Evolutionary conservation across 2,797 vertebrate species (phyloP), one percentile per base, ranked within the genome.

Genomic region (Furcifer pardalis): DNA sequence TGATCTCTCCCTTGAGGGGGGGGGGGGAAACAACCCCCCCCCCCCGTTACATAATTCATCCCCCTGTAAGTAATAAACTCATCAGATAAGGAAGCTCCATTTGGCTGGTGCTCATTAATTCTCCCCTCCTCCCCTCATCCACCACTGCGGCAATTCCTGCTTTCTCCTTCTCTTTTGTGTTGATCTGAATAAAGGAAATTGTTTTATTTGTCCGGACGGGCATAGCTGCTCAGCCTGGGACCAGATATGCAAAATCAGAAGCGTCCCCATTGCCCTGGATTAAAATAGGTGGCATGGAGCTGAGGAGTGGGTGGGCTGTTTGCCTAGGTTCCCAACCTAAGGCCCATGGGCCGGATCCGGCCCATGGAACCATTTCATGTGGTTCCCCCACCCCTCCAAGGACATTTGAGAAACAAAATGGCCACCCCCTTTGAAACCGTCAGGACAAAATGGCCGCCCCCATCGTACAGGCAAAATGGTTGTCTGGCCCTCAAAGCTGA

Each of bases 61-160:
- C 74, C n/a, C 32, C 49, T 86, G 86, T 89, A 86, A 92, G 87
- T 90, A 89, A 93, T 91, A 76, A 3, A 32, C 1, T 27, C 81
- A 76, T 86, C 84, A 85, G 91, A 86, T 90, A 88, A 92, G 90
- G 88, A 78, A 0, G 9, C 40, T 44, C 40, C 37, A 27, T 32
- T 76, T 59, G 59, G 88, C 85, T 84, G 90, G 85, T 42, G 62
- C 19, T 74, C 77, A 32, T 35, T 92, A 91, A 91, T 87, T 82
- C 71, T 75, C 75, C 68, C 69, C 3, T 66, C 40, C 56, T 74
- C 56, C 63, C 76, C n/a, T 15, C 7, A 15, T 0, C 1, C n/a
- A 1, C 23, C 30, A 17, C 52, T 7, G 19, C 19, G 25, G 27
- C 12, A 9, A 35, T 60, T 69, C 63, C 78, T 69, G 23, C 30